A percentile compares a stretch with the other conserved stretches of the same genome.
phyloP scores from a whole-genome alignment of 2,888 invertebrate genomes.

The Agonopterix arenella region DNA sequence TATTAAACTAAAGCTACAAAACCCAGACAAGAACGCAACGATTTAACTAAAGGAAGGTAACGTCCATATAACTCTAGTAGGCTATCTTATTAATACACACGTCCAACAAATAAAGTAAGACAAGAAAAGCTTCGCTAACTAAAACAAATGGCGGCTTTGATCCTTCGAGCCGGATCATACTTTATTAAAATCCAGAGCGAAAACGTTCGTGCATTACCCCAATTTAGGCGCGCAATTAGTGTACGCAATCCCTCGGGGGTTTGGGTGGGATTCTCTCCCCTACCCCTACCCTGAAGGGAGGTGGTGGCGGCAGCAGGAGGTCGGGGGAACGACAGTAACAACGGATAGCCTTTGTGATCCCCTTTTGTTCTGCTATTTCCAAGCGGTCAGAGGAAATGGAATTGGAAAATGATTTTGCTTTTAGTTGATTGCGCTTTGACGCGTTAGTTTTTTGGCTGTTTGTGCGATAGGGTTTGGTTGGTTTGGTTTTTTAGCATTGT shows the following conservation, averaged over 20 bases:
- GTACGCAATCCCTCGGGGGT: slow-evolving; percentile 37
- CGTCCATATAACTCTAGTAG: not conserved
- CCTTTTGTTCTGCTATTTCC: slow-evolving; percentile 57
- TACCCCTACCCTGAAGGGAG: slow-evolving; percentile 14
- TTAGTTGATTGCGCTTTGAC: slow-evolving; percentile 60
- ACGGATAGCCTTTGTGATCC: slow-evolving; percentile 55
- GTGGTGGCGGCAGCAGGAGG: slow-evolving; percentile 15
- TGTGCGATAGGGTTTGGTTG: not conserved
- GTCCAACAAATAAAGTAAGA: slow-evolving; percentile 22
- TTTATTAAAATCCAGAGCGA: slow-evolving; percentile 65
- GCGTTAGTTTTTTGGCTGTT: slow-evolving; percentile 7
- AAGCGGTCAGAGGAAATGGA: slow-evolving; percentile 58
- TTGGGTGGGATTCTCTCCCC: slow-evolving; percentile 25
- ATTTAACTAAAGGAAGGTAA: no score
- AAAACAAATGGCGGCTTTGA: slow-evolving; percentile 65
- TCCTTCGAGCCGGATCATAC: slow-evolving; percentile 46
- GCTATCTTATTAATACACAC: slow-evolving; percentile 4
- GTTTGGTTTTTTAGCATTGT: not conserved
- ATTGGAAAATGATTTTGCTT: slow-evolving; percentile 73
- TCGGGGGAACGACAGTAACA: slow-evolving; percentile 22
- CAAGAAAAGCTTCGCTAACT: slow-evolving; percentile 54
- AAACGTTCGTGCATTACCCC: slow-evolving; percentile 67
- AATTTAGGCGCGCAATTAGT: slow-evolving; percentile 71
- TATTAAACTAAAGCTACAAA: no score
- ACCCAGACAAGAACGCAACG: no score